Evolutionary conservation across 53 echinoderm and acorn worm species (phyloP), one percentile per base, ranked within the genome.

Genomic region (Luidia sarsii): DNA sequence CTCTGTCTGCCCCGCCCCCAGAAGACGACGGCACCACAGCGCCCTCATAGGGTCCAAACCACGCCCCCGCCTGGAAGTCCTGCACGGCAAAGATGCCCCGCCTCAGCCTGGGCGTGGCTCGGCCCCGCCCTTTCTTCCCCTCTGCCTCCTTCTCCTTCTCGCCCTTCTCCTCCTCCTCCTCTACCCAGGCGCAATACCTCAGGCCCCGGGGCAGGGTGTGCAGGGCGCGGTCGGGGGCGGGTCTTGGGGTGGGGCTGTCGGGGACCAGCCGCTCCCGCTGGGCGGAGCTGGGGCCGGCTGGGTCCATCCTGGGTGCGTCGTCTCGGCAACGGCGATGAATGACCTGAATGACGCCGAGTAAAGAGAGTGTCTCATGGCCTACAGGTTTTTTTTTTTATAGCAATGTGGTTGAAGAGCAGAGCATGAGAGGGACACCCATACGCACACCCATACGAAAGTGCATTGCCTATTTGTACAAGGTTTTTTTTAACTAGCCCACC

Each of bases 31-130:
- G 77, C 19, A 77, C 61, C 2, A 61, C 77, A 35, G 62, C 27
- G 10, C 77, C 77, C 61, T 77, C 77, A 48, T 45, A 77, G 6
- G 77, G 77, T n/a, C 77, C 77, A 60, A 77, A 77, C 77, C 77
- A 77, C 3, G 61, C 45, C 7, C 77, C 77, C 18, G 77, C 59
- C 33, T 61, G 18, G 22, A 77, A 77, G 60, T 61, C 60, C 33
- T 45, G 37, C 27, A 46, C 18, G 0, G 77, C 60, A 30, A 77
- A 41, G 45, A 77, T 61, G 16, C 77, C 77, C 45, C 61, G 59
- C 77, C 21, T 77, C 77, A 77, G 59, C 5, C 19, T 61, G 13
- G 45, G 28, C 20, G 16, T 24, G 0, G 61, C 11, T 30, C 35
- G 29, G 6, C 41, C 41, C 16, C 14, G 54, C 7, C 14, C 72